Evolutionary conservation across 2,797 vertebrate species (phyloP), one percentile per base, ranked within the genome.

Genomic region (Lacerta bilineata): DNA sequence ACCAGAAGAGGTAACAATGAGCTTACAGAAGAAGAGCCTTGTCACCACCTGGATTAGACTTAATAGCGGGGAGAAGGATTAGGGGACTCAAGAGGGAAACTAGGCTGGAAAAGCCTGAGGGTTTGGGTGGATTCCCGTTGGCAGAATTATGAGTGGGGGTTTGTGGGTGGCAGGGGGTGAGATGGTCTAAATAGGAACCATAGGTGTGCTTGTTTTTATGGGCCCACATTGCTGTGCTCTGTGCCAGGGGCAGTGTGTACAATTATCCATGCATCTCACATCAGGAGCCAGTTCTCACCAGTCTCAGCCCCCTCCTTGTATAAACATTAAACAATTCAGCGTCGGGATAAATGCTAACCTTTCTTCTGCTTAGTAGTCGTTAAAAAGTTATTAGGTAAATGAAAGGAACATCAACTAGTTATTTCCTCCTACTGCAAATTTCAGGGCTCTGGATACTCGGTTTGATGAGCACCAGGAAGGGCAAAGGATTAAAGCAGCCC

Each of bases 261-360:
- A 86, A 69, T 69, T n/a, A 68, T 33, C 25, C 46, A 10, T 27
- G 23, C 29, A 55, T 66, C 33, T 64, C 59, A 46, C 29, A 36
- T 11, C 17, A 8, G 10, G 43, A 82, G 75, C 86, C 71, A 76
- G 80, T 87, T 87, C 80, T 66, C 41, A 81, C 39, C 23, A 27
- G 36, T 18, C 39, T n/a, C 25, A 46, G 29, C 4, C 55, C 11
- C 64, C 39, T 72, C 79, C 27, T 64, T 87, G 25, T 87, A 15
- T 66, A 75, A 46, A 76, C 71, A 81, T 76, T 87, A 55, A 74
- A 46, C 86, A 87, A 18, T 33, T 36, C 39, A 61, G 17, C n/a
- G 33, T 87, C 59, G 25, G 69, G 29, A 82, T 25, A 1, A 87
- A 87, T 79, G 66, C 18, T 9, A 64, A 23, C 50, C 10, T 39